These are phyloP conservation scores for Dysmachus trigonus DNA, from an alignment of 2,888 invertebrate species.

Conservation along the genomic window DNA sequence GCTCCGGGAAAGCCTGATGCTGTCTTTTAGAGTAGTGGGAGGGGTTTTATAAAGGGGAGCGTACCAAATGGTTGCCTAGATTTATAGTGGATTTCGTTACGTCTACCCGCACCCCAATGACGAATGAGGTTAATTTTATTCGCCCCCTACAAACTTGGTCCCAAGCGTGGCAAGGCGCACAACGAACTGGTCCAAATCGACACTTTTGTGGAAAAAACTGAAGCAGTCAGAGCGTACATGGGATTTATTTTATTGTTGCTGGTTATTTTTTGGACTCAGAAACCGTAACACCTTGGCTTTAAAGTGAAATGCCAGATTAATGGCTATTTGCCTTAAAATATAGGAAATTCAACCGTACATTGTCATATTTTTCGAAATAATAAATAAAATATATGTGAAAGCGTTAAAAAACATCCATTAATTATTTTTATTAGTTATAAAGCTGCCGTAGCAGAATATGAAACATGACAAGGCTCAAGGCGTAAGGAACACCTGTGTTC, in stretches of 20 bases:
- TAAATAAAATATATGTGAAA: neutral
- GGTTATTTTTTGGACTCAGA: neutral
- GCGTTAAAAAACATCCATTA: too few species aligned
- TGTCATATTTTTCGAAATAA: too few species aligned
- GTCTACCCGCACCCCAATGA: neutral
- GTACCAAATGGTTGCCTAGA: neutral
- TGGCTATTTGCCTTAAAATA: neutral
- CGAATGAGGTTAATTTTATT: neutral
- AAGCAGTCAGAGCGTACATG: neutral
- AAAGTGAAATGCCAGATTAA: neutral
- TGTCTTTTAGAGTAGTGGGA: neutral
- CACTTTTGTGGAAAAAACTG: neutral
- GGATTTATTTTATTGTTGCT: neutral
- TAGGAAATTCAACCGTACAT: neutral
- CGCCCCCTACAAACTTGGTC: neutral
- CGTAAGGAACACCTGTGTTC: too few species aligned
- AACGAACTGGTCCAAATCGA: neutral
- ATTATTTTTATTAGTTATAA: too few species aligned
- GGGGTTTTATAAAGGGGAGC: neutral
- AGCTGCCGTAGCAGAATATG: too few species aligned
- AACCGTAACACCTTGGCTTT: neutral
- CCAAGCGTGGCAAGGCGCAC: neutral
- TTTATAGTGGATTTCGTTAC: neutral
- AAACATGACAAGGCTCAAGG: too few species aligned
- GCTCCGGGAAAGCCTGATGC: neutral